These are phyloP conservation scores for Cephus spinipes DNA, from an alignment of 2,888 invertebrate species.

Conservation along the genomic window DNA sequence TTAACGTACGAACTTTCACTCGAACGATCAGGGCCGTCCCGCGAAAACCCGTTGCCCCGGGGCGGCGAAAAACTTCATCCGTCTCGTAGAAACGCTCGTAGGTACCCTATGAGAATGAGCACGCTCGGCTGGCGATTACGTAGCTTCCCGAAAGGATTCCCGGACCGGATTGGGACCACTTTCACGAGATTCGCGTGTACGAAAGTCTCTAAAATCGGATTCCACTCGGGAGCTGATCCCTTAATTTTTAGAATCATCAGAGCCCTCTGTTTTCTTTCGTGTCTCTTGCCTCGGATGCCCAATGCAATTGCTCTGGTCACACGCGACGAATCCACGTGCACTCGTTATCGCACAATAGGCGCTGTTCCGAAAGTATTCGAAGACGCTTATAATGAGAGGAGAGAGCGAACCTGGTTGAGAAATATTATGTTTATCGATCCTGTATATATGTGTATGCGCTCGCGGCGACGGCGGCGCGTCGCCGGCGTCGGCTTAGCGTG, in stretches of 20 bases:
- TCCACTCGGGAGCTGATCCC: not conserved
- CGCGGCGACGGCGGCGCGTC: not conserved
- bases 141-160: constrained; percentile 1
- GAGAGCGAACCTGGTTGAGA: constrained; percentile 4
- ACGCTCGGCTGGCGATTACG: not conserved
- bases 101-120: not conserved
- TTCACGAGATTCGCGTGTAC: constrained; percentile 5
- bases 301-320: not conserved
- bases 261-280: not conserved
- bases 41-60: constrained; percentile 33
- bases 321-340: not conserved
- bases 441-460: not conserved
- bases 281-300: not conserved
- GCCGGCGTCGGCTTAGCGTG: not conserved
- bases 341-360: not conserved
- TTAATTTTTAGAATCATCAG: not conserved
- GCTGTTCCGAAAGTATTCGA: constrained; percentile 1
- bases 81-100: not conserved
- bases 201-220: not conserved
- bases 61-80: constrained; percentile 23
- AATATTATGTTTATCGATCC: constrained; percentile 7
- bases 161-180: constrained; percentile 6
- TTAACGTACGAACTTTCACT: constrained; percentile 45
- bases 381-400: constrained; percentile 5
- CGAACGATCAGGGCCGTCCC: constrained; percentile 45